Percentiles rank a stretch among this genome's conserved stretches.
These are phyloP conservation scores for Cephus pulcher DNA, from an alignment of 2,888 invertebrate genomes.

Conservation along the genomic window DNA sequence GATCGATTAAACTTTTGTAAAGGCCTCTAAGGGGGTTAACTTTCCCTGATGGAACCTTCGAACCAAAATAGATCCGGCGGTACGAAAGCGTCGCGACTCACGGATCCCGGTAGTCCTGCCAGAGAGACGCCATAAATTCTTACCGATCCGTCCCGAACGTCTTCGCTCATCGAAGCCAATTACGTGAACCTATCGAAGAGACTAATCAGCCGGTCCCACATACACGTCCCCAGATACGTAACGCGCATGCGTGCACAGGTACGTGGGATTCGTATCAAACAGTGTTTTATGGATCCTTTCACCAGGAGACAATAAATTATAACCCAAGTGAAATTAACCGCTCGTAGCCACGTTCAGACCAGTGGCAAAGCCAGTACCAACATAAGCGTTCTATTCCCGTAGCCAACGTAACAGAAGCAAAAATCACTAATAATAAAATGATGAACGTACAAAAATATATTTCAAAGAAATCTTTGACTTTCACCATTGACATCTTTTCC, in stretches of 20 bases:
- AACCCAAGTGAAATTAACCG: slow-evolving; percentile 50
- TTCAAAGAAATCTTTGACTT: neutral
- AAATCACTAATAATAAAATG: neutral
- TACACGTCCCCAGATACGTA: neutral
- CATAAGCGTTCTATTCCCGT: neutral
- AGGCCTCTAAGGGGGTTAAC: neutral
- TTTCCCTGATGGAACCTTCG: neutral
- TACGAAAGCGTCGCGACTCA: neutral
- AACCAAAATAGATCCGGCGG: neutral
- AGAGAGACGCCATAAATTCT: neutral
- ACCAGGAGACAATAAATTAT: slow-evolving; percentile 53
- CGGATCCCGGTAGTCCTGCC: neutral
- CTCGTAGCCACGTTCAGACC: neutral
- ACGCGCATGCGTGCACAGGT: neutral
- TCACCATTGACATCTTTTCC: neutral
- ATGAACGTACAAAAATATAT: neutral
- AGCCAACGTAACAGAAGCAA: neutral
- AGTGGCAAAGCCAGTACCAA: neutral
- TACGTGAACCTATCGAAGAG: neutral
- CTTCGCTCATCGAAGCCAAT: slow-evolving; percentile 4
- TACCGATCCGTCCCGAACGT: neutral
- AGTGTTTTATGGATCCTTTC: slow-evolving; percentile 40
- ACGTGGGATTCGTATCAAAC: slow-evolving; percentile 12
- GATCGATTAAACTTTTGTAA: slow-evolving; percentile 31
- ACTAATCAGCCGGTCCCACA: neutral